Percentiles rank a stretch among this genome's conserved stretches.
Conservation (phyloP, 2,113 vertebrate genomes). For the Pseudopipra pipra region DNA sequence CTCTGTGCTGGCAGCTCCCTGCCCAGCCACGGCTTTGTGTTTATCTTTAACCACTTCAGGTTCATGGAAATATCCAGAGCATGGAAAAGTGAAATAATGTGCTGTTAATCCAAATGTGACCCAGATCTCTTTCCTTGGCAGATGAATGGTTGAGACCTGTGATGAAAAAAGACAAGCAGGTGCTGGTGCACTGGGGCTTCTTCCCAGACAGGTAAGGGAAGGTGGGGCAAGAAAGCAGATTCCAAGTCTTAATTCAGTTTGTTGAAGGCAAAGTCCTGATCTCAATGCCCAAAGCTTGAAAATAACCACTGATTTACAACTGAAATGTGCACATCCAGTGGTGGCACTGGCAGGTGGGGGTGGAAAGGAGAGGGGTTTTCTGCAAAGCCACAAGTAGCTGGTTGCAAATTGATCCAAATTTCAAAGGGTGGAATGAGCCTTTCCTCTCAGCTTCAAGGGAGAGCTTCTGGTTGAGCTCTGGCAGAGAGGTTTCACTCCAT, state of each 20-base stretch:
- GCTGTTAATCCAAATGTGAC: neutral
- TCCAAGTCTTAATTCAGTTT: neutral
- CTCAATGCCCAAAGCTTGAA: neutral
- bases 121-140: conserved; percentile 57
- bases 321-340: fast-evolving
- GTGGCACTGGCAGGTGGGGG: neutral
- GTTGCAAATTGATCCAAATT: neutral
- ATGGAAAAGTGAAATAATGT: neutral
- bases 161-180: conserved; percentile 94
- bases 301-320: neutral
- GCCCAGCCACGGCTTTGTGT: neutral
- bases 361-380: neutral
- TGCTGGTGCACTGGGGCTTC: conserved; percentile 95
- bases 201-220: conserved; percentile 83
- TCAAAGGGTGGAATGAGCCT: neutral
- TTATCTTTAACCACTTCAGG: neutral
- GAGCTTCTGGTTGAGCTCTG: neutral
- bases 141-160: conserved; percentile 97
- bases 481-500: neutral
- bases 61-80: neutral
- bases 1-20: fast-evolving
- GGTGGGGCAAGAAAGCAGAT: neutral
- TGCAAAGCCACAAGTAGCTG: neutral
- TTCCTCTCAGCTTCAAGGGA: neutral
- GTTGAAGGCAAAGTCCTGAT: neutral